Evolutionary conservation across 2,888 invertebrate species (phyloP).

Genomic region (Polylopha cassiicola): DNA sequence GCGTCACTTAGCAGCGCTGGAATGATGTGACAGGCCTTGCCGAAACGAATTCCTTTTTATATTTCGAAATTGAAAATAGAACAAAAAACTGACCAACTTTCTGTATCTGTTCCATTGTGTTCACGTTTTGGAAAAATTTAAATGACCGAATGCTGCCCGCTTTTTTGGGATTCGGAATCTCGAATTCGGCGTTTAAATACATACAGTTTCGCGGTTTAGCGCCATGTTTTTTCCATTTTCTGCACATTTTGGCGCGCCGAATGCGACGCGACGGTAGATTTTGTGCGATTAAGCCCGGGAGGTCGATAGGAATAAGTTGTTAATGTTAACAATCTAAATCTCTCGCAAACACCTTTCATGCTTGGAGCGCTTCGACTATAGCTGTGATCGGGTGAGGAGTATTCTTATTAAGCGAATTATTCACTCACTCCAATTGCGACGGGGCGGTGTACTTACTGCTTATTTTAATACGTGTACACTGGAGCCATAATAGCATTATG

Average conservation of each 20-base stretch:
- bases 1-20: slow-evolving; percentile 77
- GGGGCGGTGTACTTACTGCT: no score
- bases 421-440: no score
- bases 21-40: slow-evolving; percentile 76
- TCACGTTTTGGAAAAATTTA: slow-evolving; percentile 76
- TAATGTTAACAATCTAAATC: slow-evolving; percentile 65
- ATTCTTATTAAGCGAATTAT: background rate
- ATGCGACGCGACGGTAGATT: slow-evolving; percentile 64
- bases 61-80: slow-evolving; percentile 66
- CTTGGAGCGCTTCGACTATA: slow-evolving; percentile 6
- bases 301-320: slow-evolving; percentile 71
- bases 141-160: slow-evolving; percentile 64
- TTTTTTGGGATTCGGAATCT: slow-evolving; percentile 68
- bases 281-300: slow-evolving; percentile 66
- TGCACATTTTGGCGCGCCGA: slow-evolving; percentile 66
- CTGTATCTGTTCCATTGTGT: slow-evolving; percentile 75
- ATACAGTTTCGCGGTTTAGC: slow-evolving; percentile 75
- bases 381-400: slow-evolving; percentile 4
- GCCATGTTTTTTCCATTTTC: slow-evolving; percentile 77
- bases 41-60: slow-evolving; percentile 72
- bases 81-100: slow-evolving; percentile 51
- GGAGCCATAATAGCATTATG: slow-evolving; percentile 10
- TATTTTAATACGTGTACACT: no score
- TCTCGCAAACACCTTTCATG: slow-evolving; percentile 41
- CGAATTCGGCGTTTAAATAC: slow-evolving; percentile 75